Percentiles rank a stretch among this genome's conserved stretches.
These are phyloP conservation scores for Melanophora roralis DNA, from an alignment of 2,888 invertebrate genomes.

Conservation along the genomic window DNA sequence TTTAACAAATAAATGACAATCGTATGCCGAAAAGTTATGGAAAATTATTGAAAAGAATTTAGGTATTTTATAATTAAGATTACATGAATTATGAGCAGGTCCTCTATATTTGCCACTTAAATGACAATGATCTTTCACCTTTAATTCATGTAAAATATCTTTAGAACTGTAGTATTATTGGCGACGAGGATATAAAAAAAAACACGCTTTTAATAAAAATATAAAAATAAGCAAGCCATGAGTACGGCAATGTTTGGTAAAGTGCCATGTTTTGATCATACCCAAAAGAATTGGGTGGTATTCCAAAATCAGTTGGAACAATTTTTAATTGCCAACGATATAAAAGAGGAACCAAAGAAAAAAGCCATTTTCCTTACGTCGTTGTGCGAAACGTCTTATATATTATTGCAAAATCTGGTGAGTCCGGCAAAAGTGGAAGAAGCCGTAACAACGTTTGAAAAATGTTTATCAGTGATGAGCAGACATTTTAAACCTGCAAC, in stretches of 20 bases:
- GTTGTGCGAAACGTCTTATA: constrained; percentile 43
- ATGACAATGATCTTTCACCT: no score
- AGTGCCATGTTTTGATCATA: constrained; percentile 49
- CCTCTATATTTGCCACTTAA: no score
- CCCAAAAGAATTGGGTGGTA: constrained; percentile 45
- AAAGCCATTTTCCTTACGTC: constrained; percentile 57
- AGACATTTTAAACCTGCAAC: no score
- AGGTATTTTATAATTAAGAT: no score
- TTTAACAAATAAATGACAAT: no score
- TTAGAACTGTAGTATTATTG: no score
- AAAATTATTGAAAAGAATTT: no score
- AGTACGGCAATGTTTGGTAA: constrained; percentile 34
- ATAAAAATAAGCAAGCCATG: not conserved
- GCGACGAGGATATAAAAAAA: constrained; percentile 40
- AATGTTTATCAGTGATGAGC: constrained; percentile 36
- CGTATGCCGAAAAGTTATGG: no score
- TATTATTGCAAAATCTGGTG: constrained; percentile 48
- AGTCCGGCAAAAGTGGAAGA: no score
- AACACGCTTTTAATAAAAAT: not conserved
- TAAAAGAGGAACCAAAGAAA: constrained; percentile 32
- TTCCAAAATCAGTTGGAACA: constrained; percentile 45
- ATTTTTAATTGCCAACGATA: constrained; percentile 47
- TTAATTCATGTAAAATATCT: no score
- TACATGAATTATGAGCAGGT: no score
- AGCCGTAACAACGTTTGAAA: no score